Evolutionary conservation across 2,797 vertebrate genomes (phyloP), one percentile per base, ranked within the genome.

Genomic region (Orestias chungarensis): DNA sequence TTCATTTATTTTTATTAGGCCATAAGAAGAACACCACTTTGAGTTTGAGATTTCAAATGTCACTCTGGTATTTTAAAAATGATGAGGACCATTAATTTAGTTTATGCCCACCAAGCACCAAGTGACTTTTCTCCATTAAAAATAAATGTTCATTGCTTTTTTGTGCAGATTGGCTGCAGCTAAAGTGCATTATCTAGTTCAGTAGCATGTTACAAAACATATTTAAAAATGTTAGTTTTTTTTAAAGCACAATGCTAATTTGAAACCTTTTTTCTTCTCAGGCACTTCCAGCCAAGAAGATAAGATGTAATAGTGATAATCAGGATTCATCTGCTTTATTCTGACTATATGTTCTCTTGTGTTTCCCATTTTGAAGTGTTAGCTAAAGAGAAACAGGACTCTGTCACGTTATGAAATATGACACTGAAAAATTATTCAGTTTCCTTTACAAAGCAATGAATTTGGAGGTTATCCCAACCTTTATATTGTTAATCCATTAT

Each of bases 1-100:
- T 11, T 62, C n/a, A 40, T 42, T 40, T 40, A 25, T 5, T 42
- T 62, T 62, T 17, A 42, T 40, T 42, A 62, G 38, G 35, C 12
- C 23, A 42, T 23, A 62, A 25, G 35, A 42, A 62, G 12, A 25
- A 62, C 25, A 4, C 3, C 12, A 62, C 5, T 25, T 42, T 42
- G 23, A 62, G n/a, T 14, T 25, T 5, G 12, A 62, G 59, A 62
- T 42, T 62, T 62, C 25, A 62, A 62, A 62, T 62, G 23, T 25
- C 59, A 62, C 35, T 42, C 35, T 42, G 59, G 59, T 42, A 62
- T 62, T 62, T 42, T 40, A n/a, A 27, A 52, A 52, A 50, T 7
- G 50, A 52, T 52, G 38, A 25, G 35, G 23, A 25, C 59, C 7
- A 40, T 62, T 62, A 62, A 38, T 10, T 38, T 23, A 15, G 12